Conservation (phyloP, 2,888 invertebrate species). For the Megalurothrips usitatus region DNA sequence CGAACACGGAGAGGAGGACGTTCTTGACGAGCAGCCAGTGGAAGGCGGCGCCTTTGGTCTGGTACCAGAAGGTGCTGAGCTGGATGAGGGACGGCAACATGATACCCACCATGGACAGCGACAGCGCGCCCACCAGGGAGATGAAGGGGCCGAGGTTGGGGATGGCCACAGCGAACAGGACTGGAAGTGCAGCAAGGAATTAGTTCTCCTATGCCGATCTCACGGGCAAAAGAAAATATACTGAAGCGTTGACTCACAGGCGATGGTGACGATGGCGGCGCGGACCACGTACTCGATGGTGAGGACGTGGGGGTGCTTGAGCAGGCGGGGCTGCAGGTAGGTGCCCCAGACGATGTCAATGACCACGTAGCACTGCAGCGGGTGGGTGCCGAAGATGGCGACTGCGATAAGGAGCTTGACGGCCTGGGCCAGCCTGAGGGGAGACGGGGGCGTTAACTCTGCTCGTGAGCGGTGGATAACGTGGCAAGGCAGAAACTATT, state of each 20-base stretch:
- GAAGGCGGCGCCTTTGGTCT: slow-evolving; percentile 51
- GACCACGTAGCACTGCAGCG: slow-evolving; percentile 92
- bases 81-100: slow-evolving; percentile 88
- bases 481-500: background rate
- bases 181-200: slow-evolving; percentile 52
- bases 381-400: slow-evolving; percentile 87
- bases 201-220: background rate
- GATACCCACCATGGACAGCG: slow-evolving; percentile 80
- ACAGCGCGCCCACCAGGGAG: slow-evolving; percentile 81
- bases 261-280: slow-evolving; percentile 69
- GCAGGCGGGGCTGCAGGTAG: slow-evolving; percentile 58
- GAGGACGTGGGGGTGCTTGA: slow-evolving; percentile 56
- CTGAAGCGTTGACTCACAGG: slow-evolving; percentile 66
- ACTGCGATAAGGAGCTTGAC: slow-evolving; percentile 70
- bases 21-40: slow-evolving; percentile 40
- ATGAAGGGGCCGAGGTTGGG: slow-evolving; percentile 70
- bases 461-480: background rate
- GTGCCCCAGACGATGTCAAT: slow-evolving; percentile 89
- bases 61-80: slow-evolving; percentile 74
- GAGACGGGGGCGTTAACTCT: slow-evolving; percentile 5
- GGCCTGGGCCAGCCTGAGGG: slow-evolving; percentile 60
- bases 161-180: slow-evolving; percentile 76
- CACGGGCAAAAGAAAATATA: no score
- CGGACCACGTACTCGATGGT: slow-evolving; percentile 76
- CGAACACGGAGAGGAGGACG: slow-evolving; percentile 55